Evolutionary conservation across 2,797 vertebrate genomes (phyloP), one percentile per base, ranked within the genome.

Genomic region (Remorina albescens): DNA sequence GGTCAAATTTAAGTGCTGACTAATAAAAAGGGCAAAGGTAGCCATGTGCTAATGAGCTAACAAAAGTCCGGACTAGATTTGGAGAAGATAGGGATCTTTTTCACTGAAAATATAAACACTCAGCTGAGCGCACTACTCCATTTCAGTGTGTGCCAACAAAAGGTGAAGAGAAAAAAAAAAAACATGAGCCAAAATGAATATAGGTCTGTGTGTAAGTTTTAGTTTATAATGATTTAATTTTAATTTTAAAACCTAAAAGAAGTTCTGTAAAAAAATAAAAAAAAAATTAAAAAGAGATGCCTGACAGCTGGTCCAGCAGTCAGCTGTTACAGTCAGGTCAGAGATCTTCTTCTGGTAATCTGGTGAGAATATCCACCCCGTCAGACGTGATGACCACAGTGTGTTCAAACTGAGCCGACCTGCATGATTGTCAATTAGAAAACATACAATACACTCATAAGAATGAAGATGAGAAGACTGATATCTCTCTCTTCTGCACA

Each of bases 401-500:
- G 89, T 95, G 98, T 80, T 99, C 98, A 80, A 99, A 99, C 91
- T 99, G 98, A 39, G 98, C 98, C 0, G 98, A 98, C 91, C 92
- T 93, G 82, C 26, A 36, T 0, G 34, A 64, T 71, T 9, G 44
- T 21, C 4, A 63, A 55, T 26, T 3, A 44, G 13, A 41, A 50
- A 60, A 60, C 3, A 59, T 12, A 37, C 36, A 76, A 41, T 18
- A 5, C 44, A 76, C 2, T 5, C 28, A 28, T 10, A 42, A 56
- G 25, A 50, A n/a, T n/a, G n/a, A n/a, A 15, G 37, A 15, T 39
- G 37, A 15, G 37, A 15, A 10, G n/a, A 46, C 13, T 37, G 36
- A 37, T 13, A 37, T 46, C 19, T 12, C 9, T 12, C 9, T 47
- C 8, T 21, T 21, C 4, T 47, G n/a, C 10, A 4, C 5, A 6